A percentile compares a stretch with the other conserved stretches of the same genome.
phyloP scores from a whole-genome alignment of 2,888 invertebrate species.

The Melanotus villosus region DNA sequence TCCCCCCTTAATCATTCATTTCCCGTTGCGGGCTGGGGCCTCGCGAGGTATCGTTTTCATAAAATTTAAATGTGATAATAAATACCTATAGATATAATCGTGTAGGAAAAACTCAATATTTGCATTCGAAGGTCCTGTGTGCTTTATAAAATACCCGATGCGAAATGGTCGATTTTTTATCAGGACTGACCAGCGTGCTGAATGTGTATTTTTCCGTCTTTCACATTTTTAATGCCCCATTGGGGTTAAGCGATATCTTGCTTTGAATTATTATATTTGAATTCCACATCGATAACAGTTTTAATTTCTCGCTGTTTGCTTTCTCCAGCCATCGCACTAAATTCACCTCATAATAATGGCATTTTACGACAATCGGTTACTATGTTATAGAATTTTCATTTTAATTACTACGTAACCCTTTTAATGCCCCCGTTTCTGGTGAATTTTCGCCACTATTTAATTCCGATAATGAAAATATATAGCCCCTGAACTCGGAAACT shows the following conservation, averaged over 20 bases:
- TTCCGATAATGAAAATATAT: too few species aligned
- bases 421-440: too few species aligned
- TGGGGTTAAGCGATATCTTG: constrained; percentile 53
- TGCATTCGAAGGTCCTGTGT: constrained; percentile 45
- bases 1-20: constrained; percentile 45
- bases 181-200: constrained; percentile 54
- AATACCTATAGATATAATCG: constrained; percentile 45
- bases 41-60: constrained; percentile 17
- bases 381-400: constrained; percentile 4
- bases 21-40: constrained; percentile 16
- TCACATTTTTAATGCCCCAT: constrained; percentile 52
- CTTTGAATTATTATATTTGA: constrained; percentile 56
- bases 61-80: constrained; percentile 38
- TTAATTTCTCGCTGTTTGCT: constrained; percentile 54
- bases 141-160: constrained; percentile 47
- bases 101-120: constrained; percentile 44
- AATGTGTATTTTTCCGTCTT: constrained; percentile 55
- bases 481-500: not conserved
- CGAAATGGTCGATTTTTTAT: constrained; percentile 54
- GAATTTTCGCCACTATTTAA: too few species aligned
- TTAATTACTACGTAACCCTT: too few species aligned
- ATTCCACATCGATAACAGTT: constrained; percentile 53
- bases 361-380: constrained; percentile 29
- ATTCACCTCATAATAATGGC: constrained; percentile 34
- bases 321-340: constrained; percentile 41